These are phyloP conservation scores for Eulithis testata DNA, from an alignment of 2,888 invertebrate species.

Conservation along the genomic window DNA sequence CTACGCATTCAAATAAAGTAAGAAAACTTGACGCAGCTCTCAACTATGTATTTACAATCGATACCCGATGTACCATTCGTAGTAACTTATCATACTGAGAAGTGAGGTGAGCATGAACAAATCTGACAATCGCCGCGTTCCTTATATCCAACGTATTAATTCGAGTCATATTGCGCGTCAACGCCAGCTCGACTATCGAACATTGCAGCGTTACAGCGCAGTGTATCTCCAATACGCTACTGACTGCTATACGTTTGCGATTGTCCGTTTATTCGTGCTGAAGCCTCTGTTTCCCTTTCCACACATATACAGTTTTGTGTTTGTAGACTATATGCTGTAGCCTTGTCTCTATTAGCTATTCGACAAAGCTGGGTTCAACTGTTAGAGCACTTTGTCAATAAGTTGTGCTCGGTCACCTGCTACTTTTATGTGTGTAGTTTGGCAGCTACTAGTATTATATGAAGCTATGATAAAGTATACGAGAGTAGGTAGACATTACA, in stretches of 20 bases:
- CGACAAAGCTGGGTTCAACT: slow-evolving; percentile 38
- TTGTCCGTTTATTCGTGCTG: too few relatives aligned
- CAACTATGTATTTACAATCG: slow-evolving; percentile 34
- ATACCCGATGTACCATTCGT: slow-evolving; percentile 21
- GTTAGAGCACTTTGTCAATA: slow-evolving; percentile 44
- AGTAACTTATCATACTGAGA: slow-evolving; percentile 32
- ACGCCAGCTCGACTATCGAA: too few relatives aligned
- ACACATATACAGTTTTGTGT: slow-evolving; percentile 34
- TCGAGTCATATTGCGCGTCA: too few relatives aligned
- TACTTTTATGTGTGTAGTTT: slow-evolving; percentile 37
- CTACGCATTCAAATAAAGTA: slow-evolving; percentile 10
- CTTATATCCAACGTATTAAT: too few relatives aligned
- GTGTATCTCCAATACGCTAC: too few relatives aligned
- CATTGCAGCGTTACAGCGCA: too few relatives aligned
- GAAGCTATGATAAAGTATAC: slow-evolving; percentile 3
- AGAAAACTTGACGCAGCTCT: slow-evolving; percentile 23
- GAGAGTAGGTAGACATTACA: neutral
- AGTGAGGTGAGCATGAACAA: too few relatives aligned
- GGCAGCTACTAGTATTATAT: neutral
- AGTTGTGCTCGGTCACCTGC: slow-evolving; percentile 45
- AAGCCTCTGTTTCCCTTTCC: slow-evolving; percentile 13
- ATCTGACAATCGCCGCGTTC: too few relatives aligned
- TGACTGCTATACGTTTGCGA: too few relatives aligned
- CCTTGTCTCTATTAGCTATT: slow-evolving; percentile 47
- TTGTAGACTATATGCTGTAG: slow-evolving; percentile 24